Evolutionary conservation across 2,113 vertebrate species (phyloP), one percentile per base, ranked within the genome.

Genomic region (Aptenodytes forsteri): DNA sequence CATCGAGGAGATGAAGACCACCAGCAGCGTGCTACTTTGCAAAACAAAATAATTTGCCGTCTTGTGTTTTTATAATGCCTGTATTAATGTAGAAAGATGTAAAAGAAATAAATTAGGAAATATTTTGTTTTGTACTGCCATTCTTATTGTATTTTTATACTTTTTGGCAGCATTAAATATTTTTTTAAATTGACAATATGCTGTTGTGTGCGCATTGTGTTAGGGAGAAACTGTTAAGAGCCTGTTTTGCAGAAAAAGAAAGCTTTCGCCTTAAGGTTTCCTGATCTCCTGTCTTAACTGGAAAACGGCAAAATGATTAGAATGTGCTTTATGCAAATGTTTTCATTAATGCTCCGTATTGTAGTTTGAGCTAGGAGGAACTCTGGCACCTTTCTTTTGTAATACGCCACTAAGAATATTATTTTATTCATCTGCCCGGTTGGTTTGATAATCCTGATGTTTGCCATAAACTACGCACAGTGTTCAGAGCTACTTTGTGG

Each of bases 151-250:
- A 98, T 98, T 99, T 98, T 98, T 99, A 97, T 98, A 98, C 98
- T 98, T 96, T 97, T 97, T 98, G 98, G 98, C 98, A 98, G 98
- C 98, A 99, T 99, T 98, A 99, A 98, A 99, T 98, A 98, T 99
- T 99, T 99, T 98, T 98, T 98, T 98, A 98, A 98, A 98, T 94
- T 54, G 97, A 97, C 52, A 34, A 89, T 54, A 22, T 91, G 55
- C 97, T 97, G 95, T 94, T 97, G 96, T 98, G 96, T 98, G 96
- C 95, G 10, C 96, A 16, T 98, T 98, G n/a, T 96, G 83, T 97
- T 91, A 97, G 93, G 82, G 84, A 96, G 83, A 89, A 93, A 62
- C 47, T 86, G 38, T 75, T 94, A 46, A 44, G 87, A 56, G 69
- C 16, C 56, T 55, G 66, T 88, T 89, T 55, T 59, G 66, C 14